Evolutionary conservation across 2,113 vertebrate genomes (phyloP), one percentile per base, ranked within the genome.

Genomic region (Gallinago undulata): DNA sequence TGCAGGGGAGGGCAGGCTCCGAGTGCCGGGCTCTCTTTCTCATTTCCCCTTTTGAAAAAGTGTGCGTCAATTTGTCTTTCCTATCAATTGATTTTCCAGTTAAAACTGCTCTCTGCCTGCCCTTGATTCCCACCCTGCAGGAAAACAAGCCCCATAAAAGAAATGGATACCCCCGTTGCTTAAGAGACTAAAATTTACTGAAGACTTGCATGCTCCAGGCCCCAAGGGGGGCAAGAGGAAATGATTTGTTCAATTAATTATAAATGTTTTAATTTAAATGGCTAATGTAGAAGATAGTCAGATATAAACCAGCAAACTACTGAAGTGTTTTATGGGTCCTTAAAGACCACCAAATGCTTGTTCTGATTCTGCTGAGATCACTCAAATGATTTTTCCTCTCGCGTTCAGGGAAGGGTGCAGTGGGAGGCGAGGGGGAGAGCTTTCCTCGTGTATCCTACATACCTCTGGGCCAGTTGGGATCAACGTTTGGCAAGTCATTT

Each of bases 241-340:
- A 95, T 92, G 77, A 97, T 97, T 96, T 96, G 87, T 96, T 95
- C 96, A 96, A 97, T 97, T 97, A 97, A 97, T 97, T 97, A 97
- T 97, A 95, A 96, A 97, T 97, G 96, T 94, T 95, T 97, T 96
- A 81, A 97, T 97, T 96, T 96, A 91, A 97, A 96, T 96, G 96
- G 91, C 87, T 96, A 95, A 96, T 90, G 94, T 79, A 57, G 94
- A 83, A 92, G 96, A 96, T 16, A 93, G 94, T 89, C 95, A 89
- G 92, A 95, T 94, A 94, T 64, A 96, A 97, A 94, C 1, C 94
- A 93, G 87, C 91, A 89, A 94, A 86, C 86, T 43, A 16, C 89
- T 84, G 87, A 66, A 93, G 94, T 94, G 90, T 81, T 97, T 97
- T 96, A 94, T 92, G 85, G 81, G 74, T 96, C 96, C 96, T 97